Evolutionary conservation across 2,888 invertebrate species (phyloP).

Genomic region (Trissolcus brochymenae): DNA sequence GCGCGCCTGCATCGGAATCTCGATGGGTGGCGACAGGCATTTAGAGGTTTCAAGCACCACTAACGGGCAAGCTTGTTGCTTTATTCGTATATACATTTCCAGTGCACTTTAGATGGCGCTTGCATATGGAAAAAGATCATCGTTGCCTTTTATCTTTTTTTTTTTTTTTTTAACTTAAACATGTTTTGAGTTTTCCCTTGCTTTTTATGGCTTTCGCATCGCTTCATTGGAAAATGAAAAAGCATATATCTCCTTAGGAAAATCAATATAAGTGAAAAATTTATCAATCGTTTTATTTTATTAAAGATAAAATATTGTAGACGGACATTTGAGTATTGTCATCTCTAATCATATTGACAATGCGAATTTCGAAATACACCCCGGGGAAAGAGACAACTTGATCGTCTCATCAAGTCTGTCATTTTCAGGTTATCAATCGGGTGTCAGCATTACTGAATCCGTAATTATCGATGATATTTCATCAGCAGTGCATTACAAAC

Average conservation of each 20-base stretch:
- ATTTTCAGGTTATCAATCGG: conserved; percentile 5
- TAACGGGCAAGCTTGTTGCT: conserved; percentile 59
- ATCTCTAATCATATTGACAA: too few relatives aligned
- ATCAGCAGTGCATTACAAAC: conserved; percentile 16
- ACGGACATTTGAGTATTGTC: too few relatives aligned
- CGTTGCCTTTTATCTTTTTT: conserved; percentile 8
- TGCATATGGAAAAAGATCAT: conserved; percentile 44
- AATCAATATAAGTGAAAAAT: conserved; percentile 16
- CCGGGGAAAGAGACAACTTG: background rate
- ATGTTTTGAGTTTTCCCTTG: too few relatives aligned
- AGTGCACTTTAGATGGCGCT: conserved; percentile 47
- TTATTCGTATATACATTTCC: conserved; percentile 54
- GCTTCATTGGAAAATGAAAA: too few relatives aligned
- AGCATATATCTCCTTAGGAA: too few relatives aligned
- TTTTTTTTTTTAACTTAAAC: too few relatives aligned
- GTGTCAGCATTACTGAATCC: background rate
- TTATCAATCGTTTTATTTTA: conserved; percentile 33
- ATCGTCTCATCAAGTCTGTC: background rate
- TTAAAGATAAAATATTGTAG: background rate
- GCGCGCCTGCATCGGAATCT: conserved; percentile 48
- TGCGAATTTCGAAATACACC: too few relatives aligned
- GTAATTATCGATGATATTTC: conserved; percentile 28
- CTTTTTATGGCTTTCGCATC: too few relatives aligned
- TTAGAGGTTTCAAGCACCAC: conserved; percentile 58
- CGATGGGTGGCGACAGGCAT: conserved; percentile 56